Percentiles rank a stretch among this genome's conserved stretches.
These are phyloP conservation scores for Loripinus fragilis DNA, from an alignment of 2,888 invertebrate species.

Conservation along the genomic window DNA sequence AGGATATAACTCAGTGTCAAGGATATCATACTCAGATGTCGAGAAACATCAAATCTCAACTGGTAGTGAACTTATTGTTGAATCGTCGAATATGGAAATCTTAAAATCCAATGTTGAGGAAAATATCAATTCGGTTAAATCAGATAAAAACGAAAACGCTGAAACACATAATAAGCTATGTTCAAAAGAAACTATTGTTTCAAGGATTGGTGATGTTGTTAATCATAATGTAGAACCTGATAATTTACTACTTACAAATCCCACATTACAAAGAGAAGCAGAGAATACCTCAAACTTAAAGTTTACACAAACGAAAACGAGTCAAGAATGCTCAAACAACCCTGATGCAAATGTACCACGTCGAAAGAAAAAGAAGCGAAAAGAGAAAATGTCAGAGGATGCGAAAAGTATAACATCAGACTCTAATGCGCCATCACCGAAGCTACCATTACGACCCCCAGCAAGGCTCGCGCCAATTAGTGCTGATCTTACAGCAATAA, in stretches of 20 bases:
- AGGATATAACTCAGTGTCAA: conserved; percentile 1
- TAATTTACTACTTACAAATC: background rate
- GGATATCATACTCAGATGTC: background rate
- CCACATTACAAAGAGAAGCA: background rate
- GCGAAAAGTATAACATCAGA: conserved; percentile 31
- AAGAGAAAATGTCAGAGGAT: conserved; percentile 30
- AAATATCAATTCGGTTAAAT: background rate
- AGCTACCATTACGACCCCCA: conserved; percentile 48
- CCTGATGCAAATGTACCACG: background rate
- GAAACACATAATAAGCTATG: background rate
- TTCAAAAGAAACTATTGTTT: background rate
- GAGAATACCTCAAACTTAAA: background rate
- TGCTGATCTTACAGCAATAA: background rate
- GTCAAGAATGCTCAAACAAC: too few species aligned
- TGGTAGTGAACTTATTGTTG: background rate
- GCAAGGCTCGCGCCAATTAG: conserved; percentile 57
- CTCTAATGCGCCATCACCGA: conserved; percentile 13
- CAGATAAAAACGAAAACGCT: background rate
- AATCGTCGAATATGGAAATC: background rate
- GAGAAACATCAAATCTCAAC: background rate
- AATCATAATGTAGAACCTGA: background rate
- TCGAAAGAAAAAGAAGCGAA: conserved; percentile 51
- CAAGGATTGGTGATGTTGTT: background rate
- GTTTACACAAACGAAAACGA: background rate
- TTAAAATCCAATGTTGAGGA: background rate